A percentile compares a stretch with the other conserved stretches of the same genome.
Evolutionary conservation across 2,113 vertebrate genomes (phyloP).

Genomic region (Mystacornis crossleyi): DNA sequence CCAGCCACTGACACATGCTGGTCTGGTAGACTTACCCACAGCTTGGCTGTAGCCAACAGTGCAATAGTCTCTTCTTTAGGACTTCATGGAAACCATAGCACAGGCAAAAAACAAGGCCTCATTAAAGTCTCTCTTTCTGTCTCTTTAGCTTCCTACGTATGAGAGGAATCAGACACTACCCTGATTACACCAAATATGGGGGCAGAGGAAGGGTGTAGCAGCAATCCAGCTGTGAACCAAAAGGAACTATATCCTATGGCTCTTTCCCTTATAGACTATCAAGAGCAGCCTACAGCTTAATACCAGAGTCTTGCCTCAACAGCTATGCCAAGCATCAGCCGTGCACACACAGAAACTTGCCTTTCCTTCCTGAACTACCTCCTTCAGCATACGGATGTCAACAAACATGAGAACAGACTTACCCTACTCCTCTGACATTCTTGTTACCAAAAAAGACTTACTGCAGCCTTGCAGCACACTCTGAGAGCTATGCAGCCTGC

Average conservation of each 20-base stretch:
- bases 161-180: neutral
- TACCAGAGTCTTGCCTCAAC: neutral
- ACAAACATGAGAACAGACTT: constrained; percentile 38
- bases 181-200: neutral
- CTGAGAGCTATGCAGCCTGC: neutral
- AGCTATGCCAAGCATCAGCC: neutral
- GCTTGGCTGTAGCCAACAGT: neutral
- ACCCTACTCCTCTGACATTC: constrained; percentile 11
- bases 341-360: neutral
- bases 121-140: neutral
- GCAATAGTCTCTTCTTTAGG: neutral
- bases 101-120: neutral
- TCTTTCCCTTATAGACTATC: neutral
- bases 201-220: neutral
- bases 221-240: neutral
- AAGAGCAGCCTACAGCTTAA: neutral
- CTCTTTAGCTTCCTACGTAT: neutral
- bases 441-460: constrained; percentile 50
- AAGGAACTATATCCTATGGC: neutral
- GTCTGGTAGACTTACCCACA: neutral
- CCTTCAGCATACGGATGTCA: neutral
- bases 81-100: neutral
- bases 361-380: constrained; percentile 2
- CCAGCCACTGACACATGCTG: neutral
- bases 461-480: constrained; percentile 1